Conservation (phyloP, 2,888 invertebrate species). For the Cryptocheilus praepositus region DNA sequence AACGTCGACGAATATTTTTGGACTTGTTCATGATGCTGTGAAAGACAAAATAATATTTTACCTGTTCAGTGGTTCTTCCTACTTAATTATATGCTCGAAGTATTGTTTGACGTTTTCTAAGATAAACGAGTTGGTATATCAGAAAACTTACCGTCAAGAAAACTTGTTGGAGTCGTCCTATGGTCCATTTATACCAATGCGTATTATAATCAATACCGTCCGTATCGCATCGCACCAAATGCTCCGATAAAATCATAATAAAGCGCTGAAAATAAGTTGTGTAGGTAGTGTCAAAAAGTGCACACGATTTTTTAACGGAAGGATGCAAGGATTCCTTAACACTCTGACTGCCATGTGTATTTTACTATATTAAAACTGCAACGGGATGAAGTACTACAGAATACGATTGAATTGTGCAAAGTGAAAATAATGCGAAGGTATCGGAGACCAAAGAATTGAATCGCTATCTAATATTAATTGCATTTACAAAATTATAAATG, state of each 20-base stretch:
- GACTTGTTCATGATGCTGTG: slow-evolving; percentile 97
- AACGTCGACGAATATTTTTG: slow-evolving; percentile 96
- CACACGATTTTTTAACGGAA: too few relatives aligned
- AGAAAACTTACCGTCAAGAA: slow-evolving; percentile 80
- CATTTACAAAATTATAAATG: too few relatives aligned
- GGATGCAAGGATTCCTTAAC: too few relatives aligned
- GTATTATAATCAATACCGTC: slow-evolving; percentile 95
- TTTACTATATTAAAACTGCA: too few relatives aligned
- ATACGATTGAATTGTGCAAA: too few relatives aligned
- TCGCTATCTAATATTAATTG: too few relatives aligned
- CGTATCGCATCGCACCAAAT: slow-evolving; percentile 94
- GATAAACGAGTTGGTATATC: slow-evolving; percentile 77
- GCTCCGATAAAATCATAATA: slow-evolving; percentile 98
- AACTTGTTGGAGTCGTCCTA: slow-evolving; percentile 95
- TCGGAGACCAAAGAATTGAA: too few relatives aligned
- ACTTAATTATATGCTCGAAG: background rate
- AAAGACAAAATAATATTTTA: slow-evolving; percentile 63
- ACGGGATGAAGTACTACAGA: background rate
- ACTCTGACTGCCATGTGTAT: too few relatives aligned
- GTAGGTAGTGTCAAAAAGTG: background rate
- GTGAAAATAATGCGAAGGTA: too few relatives aligned
- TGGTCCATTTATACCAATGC: slow-evolving; percentile 97
- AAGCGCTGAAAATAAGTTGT: slow-evolving; percentile 82
- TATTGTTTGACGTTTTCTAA: slow-evolving; percentile 1
- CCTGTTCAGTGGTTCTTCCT: slow-evolving; percentile 2